Evolutionary conservation across 2,113 vertebrate genomes (phyloP).

Genomic region (Dipodomys spectabilis): DNA sequence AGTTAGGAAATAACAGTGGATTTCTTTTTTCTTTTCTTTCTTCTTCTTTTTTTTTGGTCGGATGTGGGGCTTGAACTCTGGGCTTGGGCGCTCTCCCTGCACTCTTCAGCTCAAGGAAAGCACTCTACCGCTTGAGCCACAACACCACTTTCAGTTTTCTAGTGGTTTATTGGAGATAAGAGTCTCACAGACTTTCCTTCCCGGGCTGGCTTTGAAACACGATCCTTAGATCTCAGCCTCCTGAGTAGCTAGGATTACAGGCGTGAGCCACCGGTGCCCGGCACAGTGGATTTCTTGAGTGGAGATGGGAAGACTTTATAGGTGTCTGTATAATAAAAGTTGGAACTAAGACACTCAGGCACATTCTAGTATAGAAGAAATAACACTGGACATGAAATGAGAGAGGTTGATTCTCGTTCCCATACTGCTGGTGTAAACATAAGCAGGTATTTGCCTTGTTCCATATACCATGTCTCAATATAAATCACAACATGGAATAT

Average conservation of each 20-base stretch:
- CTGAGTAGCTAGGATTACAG: no score
- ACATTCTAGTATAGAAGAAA: neutral
- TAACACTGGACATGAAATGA: neutral
- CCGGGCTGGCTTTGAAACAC: no score
- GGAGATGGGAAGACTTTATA: neutral
- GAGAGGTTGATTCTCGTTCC: neutral
- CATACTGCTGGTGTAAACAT: neutral
- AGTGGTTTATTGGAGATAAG: no score
- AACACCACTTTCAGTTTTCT: no score
- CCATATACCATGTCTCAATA: neutral
- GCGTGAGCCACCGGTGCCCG: no score
- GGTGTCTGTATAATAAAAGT: neutral
- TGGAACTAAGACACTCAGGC: neutral
- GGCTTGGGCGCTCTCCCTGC: no score
- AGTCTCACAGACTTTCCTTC: no score
- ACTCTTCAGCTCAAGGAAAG: no score
- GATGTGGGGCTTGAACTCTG: no score
- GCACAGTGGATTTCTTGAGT: neutral
- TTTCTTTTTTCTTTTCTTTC: neutral
- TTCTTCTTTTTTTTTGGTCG: no score
- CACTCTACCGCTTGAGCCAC: no score
- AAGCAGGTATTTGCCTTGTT: neutral
- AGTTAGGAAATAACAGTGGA: neutral
- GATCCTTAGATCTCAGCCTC: no score
- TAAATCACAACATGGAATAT: neutral